Base-by-base conservation (phyloP, 2,888 invertebrate genomes). In the Blomia tropicalis region DNA sequence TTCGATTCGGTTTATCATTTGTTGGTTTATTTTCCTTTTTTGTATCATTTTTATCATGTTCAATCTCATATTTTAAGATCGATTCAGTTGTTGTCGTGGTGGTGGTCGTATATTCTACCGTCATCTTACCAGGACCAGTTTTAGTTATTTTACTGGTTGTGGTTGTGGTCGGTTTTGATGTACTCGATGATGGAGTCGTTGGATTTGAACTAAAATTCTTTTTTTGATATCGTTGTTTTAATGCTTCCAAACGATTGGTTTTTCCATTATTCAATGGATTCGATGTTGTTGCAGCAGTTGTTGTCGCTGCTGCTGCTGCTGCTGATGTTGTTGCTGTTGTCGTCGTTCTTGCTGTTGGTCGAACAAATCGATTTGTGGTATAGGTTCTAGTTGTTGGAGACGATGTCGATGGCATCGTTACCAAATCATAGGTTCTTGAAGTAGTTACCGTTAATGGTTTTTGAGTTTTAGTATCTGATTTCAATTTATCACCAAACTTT, bases 21-120 rank as follows among this genome's bases (percentile, higher is more conserved):
- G n/a, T n/a, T n/a, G n/a, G n/a, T n/a, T n/a, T n/a, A n/a, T n/a
- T n/a, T n/a, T n/a, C n/a, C 51, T 47, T 47, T 27, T 27, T 27
- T 7, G 7, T 7, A 7, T 47, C 51, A 7, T 27, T n/a, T 22
- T 47, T 19, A 22, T n/a, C 22, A 14, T 47, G 51, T n/a, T 47
- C 51, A 22, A 47, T 22, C 11, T 47, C 51, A 27, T 47, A 47
- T n/a, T 47, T 47, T 7, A 47, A n/a, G 7, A 47, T 14, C n/a
- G 51, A 47, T 27, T 47, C 51, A 19, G 51, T 47, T 11, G 51
- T 47, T 7, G 51, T 47, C 14, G 51, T 47, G 23, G 51, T 47
- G 5, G 51, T 47, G 51, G 51, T 47, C 7, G 51, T 47, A n/a
- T 47, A 47, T n/a, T 47, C 51, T n/a, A 47, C 51, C 22, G 51